Evolutionary conservation across 2,113 vertebrate species (phyloP).

Genomic region (Lasiurus borealis): DNA sequence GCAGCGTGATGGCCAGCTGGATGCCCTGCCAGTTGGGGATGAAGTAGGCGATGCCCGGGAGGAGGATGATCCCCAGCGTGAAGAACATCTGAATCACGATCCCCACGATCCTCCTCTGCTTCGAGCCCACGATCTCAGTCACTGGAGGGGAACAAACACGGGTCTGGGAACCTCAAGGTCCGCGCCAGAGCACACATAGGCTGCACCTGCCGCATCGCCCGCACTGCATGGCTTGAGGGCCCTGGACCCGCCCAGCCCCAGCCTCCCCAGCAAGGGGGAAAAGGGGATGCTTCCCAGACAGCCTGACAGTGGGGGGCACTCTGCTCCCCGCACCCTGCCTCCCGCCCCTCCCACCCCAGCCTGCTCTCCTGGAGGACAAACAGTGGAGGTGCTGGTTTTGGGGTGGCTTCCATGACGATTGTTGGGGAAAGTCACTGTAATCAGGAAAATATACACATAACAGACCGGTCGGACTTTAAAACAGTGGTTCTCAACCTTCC

Average conservation of each 20-base stretch:
- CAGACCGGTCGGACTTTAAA: not conserved
- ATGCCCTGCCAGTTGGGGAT: slow-evolving; percentile 94
- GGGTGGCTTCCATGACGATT: not conserved
- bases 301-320: fast-evolving
- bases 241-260: fast-evolving
- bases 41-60: slow-evolving; percentile 95
- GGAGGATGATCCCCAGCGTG: slow-evolving; percentile 94
- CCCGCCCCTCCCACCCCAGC: fast-evolving
- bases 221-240: fast-evolving
- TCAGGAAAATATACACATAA: not conserved
- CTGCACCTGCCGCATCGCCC: not conserved
- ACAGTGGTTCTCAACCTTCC: too few relatives aligned
- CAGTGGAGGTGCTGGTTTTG: not conserved
- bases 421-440: not conserved
- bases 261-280: too few relatives aligned
- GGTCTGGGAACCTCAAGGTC: slow-evolving; percentile 43
- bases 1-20: slow-evolving; percentile 93
- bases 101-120: slow-evolving; percentile 93
- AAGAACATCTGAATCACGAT: slow-evolving; percentile 96
- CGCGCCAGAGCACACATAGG: not conserved
- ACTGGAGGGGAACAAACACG: slow-evolving; percentile 88
- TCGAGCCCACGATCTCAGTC: slow-evolving; percentile 96
- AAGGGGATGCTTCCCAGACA: too few relatives aligned
- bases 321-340: not conserved
- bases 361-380: not conserved